Evolutionary conservation across 2,888 invertebrate genomes (phyloP), one percentile per base, ranked within the genome.

Genomic region (Perizoma affinitatum): DNA sequence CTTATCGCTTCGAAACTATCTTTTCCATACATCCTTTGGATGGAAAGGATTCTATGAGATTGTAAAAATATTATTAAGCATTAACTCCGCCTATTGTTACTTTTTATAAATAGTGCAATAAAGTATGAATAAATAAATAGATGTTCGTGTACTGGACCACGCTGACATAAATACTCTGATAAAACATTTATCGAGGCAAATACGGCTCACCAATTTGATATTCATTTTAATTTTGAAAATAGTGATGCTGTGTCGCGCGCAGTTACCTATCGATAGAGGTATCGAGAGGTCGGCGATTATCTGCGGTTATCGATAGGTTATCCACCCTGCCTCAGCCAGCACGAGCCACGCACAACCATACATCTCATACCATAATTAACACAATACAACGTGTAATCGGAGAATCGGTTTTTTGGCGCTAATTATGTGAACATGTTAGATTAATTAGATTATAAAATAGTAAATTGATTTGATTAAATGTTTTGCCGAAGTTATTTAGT

Each of bases 291-390:
- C 50, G 45, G 6, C 56, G 63, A 59, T 56, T 48, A 55, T 59
- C 62, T 65, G 58, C 63, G 62, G 70, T 63, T 68, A 65, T 70
- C 72, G 69, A 8, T 54, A 68, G 73, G 63, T 69, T 68, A 65
- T 67, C 67, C 65, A 63, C 35, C 66, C 63, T 65, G 66, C 74
- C 74, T 68, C 74, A 69, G 60, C 69, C 72, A 60, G 81, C 81
- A 79, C 79, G 81, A 76, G 80, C 79, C 80, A 74, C 60, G 65
- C 53, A 48, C 33, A 45, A 10, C 34, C 46, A 22, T 11, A 53
- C 54, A 44, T 43, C 53, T 35, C 41, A 6, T 42, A 34, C 46
- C 38, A 5, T 45, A 44, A 43, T 40, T 9, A 50, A 48, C 55
- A 22, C 41, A 43, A 40, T 40, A 43, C 9, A 4, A 55, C 36